Evolutionary conservation across 2,888 invertebrate species (phyloP), one percentile per base, ranked within the genome.

Genomic region (Ophioninae sp.): DNA sequence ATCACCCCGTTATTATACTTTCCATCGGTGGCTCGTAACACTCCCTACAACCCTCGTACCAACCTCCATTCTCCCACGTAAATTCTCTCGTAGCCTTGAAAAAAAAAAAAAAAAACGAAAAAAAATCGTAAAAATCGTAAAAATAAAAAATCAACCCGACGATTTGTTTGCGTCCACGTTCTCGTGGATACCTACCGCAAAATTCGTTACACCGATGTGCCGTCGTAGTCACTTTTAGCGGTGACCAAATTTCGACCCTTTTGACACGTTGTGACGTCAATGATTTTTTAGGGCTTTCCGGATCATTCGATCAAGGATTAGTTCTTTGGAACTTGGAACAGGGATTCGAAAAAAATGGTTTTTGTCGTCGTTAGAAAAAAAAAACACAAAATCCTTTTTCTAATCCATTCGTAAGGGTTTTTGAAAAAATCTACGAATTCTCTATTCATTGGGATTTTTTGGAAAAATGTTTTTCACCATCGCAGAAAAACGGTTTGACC

Each of bases 1-100:
- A 81, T 79, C 74, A 59, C 30, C 17, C 69, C n/a, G 50, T 78
- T 74, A 69, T 75, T 68, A 64, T 73, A 69, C 67, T 73, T 64
- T 59, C 13, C 56, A 64, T 10, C 23, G 41, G 10, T 68, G 20
- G 44, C 30, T 50, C 50, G 50, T 6, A 50, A 50, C 50, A 6
- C 13, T 17, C 17, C 65, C 44, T 20, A 7, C 6, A 20, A 30
- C 37, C 6, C 59, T 8, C 30, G 30, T 30, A 30, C 30, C 30
- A 30, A 30, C 30, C 30, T 30, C 30, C 30, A 30, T 56, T 50
- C 30, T 17, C 21, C 44, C 20, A 20, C 6, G 20, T 8, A 37
- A 72, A 72, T 57, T 72, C 21, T 2, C 56, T 72, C 57, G 39
- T 39, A 62, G 30, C 20, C 17, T 37, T 8, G 39, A 17, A 50